phyloP scores from a whole-genome alignment of 2,888 invertebrate species.

The Halictus ligatus region DNA sequence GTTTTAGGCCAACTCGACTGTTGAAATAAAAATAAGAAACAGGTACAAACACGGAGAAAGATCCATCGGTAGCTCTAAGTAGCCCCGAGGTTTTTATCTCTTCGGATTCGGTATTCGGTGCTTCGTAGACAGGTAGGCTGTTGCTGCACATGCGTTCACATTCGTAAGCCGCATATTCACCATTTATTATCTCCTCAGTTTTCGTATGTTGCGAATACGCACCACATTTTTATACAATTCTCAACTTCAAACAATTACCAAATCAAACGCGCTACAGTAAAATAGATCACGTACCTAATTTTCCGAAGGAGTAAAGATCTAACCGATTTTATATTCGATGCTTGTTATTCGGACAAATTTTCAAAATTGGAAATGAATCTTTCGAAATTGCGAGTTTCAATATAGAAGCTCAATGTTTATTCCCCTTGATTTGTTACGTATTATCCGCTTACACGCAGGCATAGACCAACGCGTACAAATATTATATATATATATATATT shows the following conservation, averaged over 20 bases:
- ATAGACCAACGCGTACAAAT: too few relatives aligned
- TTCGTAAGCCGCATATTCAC: conserved; percentile 56
- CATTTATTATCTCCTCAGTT: background rate
- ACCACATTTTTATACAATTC: background rate
- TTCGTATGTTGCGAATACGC: background rate
- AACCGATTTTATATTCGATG: background rate
- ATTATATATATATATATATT: too few relatives aligned
- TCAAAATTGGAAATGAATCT: background rate
- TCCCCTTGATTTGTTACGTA: background rate
- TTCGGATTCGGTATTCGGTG: conserved; percentile 61
- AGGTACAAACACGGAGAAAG: conserved; percentile 75
- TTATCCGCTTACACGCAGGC: background rate
- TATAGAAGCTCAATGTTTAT: background rate
- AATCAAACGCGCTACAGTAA: background rate
- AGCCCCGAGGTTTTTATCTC: conserved; percentile 68
- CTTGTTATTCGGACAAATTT: background rate
- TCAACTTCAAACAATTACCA: background rate
- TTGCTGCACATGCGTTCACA: conserved; percentile 69
- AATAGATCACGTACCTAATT: background rate
- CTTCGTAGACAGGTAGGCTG: conserved; percentile 68
- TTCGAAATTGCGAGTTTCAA: background rate
- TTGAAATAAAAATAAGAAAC: conserved; percentile 72
- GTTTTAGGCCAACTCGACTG: conserved; percentile 66
- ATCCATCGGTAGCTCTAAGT: conserved; percentile 74
- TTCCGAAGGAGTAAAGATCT: background rate